Evolutionary conservation across 1,140 invertebrate species (phyloP).

Genomic region (Temnothorax curvispinosus): DNA sequence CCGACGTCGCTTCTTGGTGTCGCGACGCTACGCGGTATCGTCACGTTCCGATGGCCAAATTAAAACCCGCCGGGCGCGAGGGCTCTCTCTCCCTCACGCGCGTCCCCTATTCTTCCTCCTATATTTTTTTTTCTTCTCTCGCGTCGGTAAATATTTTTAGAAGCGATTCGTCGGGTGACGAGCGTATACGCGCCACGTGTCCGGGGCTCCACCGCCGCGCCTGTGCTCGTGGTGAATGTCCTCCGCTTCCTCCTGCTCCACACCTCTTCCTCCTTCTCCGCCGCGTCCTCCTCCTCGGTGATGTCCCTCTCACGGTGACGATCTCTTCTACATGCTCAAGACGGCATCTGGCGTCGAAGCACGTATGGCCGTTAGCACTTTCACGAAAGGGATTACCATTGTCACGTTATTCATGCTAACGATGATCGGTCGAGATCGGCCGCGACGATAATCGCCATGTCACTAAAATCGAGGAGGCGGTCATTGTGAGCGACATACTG

Average conservation of each 20-base stretch:
- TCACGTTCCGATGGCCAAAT: slow-evolving; percentile 56
- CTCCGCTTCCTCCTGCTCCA: slow-evolving; percentile 36
- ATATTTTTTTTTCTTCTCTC: slow-evolving; percentile 17
- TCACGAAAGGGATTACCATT: slow-evolving; percentile 82
- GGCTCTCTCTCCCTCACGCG: background rate
- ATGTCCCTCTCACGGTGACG: slow-evolving; percentile 63
- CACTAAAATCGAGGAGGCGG: slow-evolving; percentile 83
- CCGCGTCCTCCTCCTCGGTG: slow-evolving; percentile 15
- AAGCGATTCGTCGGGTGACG: slow-evolving; percentile 68
- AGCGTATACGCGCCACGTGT: slow-evolving; percentile 73
- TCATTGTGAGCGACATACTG: slow-evolving; percentile 84
- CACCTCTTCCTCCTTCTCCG: slow-evolving; percentile 15
- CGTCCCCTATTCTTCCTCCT: slow-evolving; percentile 17
- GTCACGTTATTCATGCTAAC: slow-evolving; percentile 84
- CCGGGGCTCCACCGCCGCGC: slow-evolving; percentile 59
- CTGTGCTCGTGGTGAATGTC: slow-evolving; percentile 65
- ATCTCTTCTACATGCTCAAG: slow-evolving; percentile 71
- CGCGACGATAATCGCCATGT: slow-evolving; percentile 82
- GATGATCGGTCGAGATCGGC: slow-evolving; percentile 84
- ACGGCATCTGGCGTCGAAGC: slow-evolving; percentile 76
- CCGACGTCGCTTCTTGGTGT: slow-evolving; percentile 1
- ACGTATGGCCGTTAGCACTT: slow-evolving; percentile 75
- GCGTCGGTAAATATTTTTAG: slow-evolving; percentile 71
- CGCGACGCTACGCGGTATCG: slow-evolving; percentile 37
- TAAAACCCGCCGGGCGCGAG: slow-evolving; percentile 44